Percentiles rank a stretch among this genome's conserved stretches.
phyloP scores from a whole-genome alignment of 2,888 invertebrate genomes.

The Macrophya annulata region DNA sequence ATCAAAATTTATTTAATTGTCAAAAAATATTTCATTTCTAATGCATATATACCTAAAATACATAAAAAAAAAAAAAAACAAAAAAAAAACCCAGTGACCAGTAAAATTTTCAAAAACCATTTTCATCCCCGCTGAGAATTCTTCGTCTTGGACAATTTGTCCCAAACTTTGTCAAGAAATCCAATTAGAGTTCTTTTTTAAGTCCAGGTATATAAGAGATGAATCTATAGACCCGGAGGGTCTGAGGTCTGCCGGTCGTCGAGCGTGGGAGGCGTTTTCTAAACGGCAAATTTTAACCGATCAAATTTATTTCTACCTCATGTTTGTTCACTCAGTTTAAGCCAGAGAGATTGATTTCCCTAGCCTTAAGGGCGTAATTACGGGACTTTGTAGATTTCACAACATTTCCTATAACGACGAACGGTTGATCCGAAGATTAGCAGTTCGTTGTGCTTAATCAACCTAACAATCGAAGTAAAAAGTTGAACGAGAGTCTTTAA shows the following conservation, averaged over 20 bases:
- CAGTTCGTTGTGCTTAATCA: conserved; percentile 26
- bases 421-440: conserved; percentile 14
- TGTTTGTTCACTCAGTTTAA: not conserved
- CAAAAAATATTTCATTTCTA: not conserved
- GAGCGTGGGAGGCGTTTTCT: conserved; percentile 52
- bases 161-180: conserved; percentile 28
- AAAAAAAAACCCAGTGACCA: not conserved
- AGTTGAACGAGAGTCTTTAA: conserved; percentile 43
- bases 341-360: not conserved
- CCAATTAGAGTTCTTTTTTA: conserved; percentile 43
- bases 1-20: not conserved
- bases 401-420: not conserved
- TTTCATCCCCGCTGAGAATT: not conserved
- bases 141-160: not conserved
- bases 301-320: conserved; percentile 5
- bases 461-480: conserved; percentile 10
- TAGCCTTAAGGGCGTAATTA: conserved; percentile 13
- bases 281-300: not conserved
- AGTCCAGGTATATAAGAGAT: conserved; percentile 43
- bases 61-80: not conserved
- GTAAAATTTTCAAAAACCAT: not conserved
- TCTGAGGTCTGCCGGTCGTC: not conserved
- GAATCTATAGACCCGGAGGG: conserved; percentile 15
- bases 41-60: no score
- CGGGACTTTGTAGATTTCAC: conserved; percentile 23